Evolutionary conservation across 2,113 vertebrate species (phyloP).

Genomic region (Chiloscyllium plagiosum): DNA sequence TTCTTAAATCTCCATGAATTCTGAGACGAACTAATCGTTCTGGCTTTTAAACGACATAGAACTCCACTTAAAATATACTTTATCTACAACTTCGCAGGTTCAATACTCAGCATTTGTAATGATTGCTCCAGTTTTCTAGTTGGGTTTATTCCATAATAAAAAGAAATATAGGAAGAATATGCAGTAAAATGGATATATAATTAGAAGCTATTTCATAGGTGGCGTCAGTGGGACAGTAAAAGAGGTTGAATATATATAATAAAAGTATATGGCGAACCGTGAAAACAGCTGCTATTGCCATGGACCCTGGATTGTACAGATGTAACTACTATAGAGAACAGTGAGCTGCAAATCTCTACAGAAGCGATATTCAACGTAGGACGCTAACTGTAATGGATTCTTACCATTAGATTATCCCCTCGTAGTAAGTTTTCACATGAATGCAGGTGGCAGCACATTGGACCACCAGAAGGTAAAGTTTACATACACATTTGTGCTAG

Average conservation of each 20-base stretch:
- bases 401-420: neutral
- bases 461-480: neutral
- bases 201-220: slow-evolving; percentile 1
- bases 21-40: neutral
- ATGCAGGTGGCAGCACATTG: neutral
- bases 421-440: neutral
- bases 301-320: neutral
- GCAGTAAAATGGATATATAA: neutral
- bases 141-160: neutral
- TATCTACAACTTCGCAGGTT: neutral
- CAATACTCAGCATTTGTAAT: neutral
- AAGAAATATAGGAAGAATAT: neutral
- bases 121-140: neutral
- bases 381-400: neutral
- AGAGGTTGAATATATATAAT: neutral
- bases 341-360: neutral
- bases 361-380: neutral
- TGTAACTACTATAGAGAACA: neutral
- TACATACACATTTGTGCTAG: neutral
- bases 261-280: neutral
- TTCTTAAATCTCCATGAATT: neutral
- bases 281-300: neutral
- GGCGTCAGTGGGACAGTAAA: slow-evolving; percentile 21
- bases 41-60: neutral
- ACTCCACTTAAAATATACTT: neutral